Base-by-base conservation (phyloP, 2,797 vertebrate species). In the Microchirus variegatus region DNA sequence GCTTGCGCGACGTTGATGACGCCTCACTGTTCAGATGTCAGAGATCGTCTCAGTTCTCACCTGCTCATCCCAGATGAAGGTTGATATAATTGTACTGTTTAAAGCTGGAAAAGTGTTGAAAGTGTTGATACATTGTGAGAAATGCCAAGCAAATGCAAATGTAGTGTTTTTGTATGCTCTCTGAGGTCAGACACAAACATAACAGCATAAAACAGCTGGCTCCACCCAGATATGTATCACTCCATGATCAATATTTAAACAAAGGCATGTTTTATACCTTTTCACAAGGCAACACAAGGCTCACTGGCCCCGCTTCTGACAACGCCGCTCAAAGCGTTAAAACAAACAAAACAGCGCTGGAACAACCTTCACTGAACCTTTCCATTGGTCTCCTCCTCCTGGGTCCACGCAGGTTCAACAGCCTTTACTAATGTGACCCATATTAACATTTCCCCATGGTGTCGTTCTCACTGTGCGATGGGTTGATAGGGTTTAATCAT, bases 201-300 rank as follows among this genome's bases (percentile, higher is more conserved):
- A 26, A 26, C 26, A 26, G 26, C 3, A 26, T 8, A 31, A 31
- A 31, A 31, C 31, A 31, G 31, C n/a, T 4, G 15, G 48, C 43
- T 44, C 26, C 60, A 75, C 51, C 18, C 38, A 56, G 42, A 67
- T 49, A 61, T 66, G 56, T 43, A 46, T 60, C 51, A 48, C 42
- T 55, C 41, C 36, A 82, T n/a, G n/a, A n/a, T 80, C 68, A 78
- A 82, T 80, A 73, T 80, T 77, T 73, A 42, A 51, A 16, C 42
- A 59, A 49, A 61, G 55, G 35, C 53, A 40, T 78, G 67, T 67
- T 77, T 72, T 42, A 61, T 64, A 40, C 38, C 15, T 42, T 42
- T 42, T 42, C 15, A 42, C 41, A 42, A 42, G 41, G 41, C 73
- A 72, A 64, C 43, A n/a, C n/a, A n/a, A 14, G 50, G 53, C 64